A percentile compares a stretch with the other conserved stretches of the same genome.
phyloP scores from a whole-genome alignment of 2,888 invertebrate genomes.

The Lasioglossum vierecki region DNA sequence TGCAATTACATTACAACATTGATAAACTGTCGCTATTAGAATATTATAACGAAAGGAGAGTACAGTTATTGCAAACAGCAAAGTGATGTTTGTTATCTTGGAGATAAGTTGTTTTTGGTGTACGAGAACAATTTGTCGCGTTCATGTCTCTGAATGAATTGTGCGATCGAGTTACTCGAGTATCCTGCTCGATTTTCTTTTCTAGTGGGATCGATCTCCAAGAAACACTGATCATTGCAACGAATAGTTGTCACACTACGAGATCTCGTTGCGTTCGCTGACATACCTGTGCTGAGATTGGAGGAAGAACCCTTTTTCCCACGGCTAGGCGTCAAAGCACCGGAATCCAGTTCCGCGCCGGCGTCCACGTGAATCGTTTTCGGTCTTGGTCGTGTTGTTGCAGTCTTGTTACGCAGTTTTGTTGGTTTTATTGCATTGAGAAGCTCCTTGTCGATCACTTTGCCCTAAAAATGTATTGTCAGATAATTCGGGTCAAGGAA shows the following conservation, averaged over 20 bases:
- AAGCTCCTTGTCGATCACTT: slow-evolving; percentile 90
- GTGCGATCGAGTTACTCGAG: slow-evolving; percentile 6
- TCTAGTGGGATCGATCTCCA: slow-evolving; percentile 55
- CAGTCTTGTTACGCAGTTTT: slow-evolving; percentile 88
- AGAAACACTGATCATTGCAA: slow-evolving; percentile 57
- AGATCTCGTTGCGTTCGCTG: not conserved
- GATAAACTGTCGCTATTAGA: slow-evolving; percentile 69
- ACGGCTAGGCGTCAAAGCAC: slow-evolving; percentile 89
- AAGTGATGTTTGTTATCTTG: slow-evolving; percentile 55
- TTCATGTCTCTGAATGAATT: not conserved
- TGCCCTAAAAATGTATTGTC: slow-evolving; percentile 86
- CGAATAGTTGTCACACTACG: slow-evolving; percentile 31
- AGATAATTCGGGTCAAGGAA: not conserved
- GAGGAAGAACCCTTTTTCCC: slow-evolving; percentile 93
- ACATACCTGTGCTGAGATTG: slow-evolving; percentile 91
- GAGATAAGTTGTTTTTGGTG: slow-evolving; percentile 29
- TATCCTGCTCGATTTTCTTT: slow-evolving; percentile 13
- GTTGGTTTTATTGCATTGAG: slow-evolving; percentile 87
- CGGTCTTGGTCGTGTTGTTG: slow-evolving; percentile 89
- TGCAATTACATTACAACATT: slow-evolving; percentile 77
- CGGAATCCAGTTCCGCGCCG: slow-evolving; percentile 91
- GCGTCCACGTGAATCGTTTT: slow-evolving; percentile 96
- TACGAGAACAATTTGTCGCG: not conserved
- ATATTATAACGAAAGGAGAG: slow-evolving; percentile 60
- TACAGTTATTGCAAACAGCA: slow-evolving; percentile 65